Base-by-base conservation (phyloP, 2,113 vertebrate species). In the Hystrix brachyura region DNA sequence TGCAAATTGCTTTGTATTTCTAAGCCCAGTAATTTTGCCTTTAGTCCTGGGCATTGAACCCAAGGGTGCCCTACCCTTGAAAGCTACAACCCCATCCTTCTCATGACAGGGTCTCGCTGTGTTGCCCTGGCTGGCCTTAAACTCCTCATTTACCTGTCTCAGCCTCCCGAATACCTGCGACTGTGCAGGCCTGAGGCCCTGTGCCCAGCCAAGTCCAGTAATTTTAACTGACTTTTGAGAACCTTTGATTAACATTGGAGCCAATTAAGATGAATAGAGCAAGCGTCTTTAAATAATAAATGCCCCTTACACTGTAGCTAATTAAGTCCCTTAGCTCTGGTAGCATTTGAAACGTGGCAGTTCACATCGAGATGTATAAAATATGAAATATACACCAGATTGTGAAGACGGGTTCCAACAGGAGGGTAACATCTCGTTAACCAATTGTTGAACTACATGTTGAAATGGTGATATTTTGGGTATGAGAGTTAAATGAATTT, bases 201-300 rank as follows among this genome's bases (percentile, higher is more conserved):
- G 2, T 15, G 12, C 13, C 57, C 57, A 38, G 57, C n/a, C 80
- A 60, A 14, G 53, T 23, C 38, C 51, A 5, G 43, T 32, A 11
- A 76, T 62, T 80, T 91, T 59, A 55, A 82, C 48, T 19, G 32
- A 19, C 71, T 90, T 80, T 57, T 53, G 34, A 48, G 38, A 7
- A 6, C 3, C 91, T 95, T 87, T 72, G 48, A 55, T 82, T 18
- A 78, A 87, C 92, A 87, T 87, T 92, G 67, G 64, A 95, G 34
- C 21, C 25, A 81, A 72, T 57, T 19, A n/a, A 46, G 46, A 17
- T 10, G 7, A 87, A 65, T 8, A 14, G 84, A 64, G 27, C 23
- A 64, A n/a, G n/a, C 9, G 1, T 60, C 67, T 53, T 74, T 83
- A 84, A 79, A 67, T 57, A 74, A 69, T 60, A 84, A 84, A 59